phyloP scores from a whole-genome alignment of 2,797 vertebrate species.

The Xenentodon cancila region DNA sequence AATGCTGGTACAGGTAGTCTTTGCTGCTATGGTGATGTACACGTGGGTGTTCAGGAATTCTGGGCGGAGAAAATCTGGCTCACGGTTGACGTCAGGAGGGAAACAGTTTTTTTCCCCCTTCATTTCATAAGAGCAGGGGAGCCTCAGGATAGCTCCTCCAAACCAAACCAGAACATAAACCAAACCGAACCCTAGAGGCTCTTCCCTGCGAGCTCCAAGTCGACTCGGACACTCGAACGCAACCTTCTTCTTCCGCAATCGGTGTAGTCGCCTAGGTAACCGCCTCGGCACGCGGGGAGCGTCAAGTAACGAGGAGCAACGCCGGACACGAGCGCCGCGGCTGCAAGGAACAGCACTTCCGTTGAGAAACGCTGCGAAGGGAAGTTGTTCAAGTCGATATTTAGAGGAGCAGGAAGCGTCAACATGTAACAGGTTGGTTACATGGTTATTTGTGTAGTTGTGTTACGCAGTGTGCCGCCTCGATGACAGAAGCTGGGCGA shows the following conservation, averaged over 20 bases:
- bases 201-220: neutral
- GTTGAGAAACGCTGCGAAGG: constrained; percentile 1
- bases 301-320: neutral
- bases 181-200: neutral
- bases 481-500: no score
- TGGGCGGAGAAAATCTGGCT: constrained; percentile 37
- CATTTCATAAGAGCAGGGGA: neutral
- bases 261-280: neutral
- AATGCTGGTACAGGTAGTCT: neutral
- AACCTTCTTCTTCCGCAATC: neutral
- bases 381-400: neutral
- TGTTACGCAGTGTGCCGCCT: no score
- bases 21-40: neutral
- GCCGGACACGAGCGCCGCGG: constrained; percentile 34
- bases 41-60: neutral
- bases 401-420: neutral
- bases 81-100: constrained; percentile 42
- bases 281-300: neutral
- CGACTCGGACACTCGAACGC: neutral
- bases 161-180: neutral
- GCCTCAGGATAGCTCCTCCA: neutral
- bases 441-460: no score
- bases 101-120: neutral
- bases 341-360: constrained; percentile 43
- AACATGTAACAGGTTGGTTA: constrained; percentile 33